Evolutionary conservation across 2,888 invertebrate species (phyloP), one percentile per base, ranked within the genome.

Genomic region (Kuschelorhynchus macadamiae): DNA sequence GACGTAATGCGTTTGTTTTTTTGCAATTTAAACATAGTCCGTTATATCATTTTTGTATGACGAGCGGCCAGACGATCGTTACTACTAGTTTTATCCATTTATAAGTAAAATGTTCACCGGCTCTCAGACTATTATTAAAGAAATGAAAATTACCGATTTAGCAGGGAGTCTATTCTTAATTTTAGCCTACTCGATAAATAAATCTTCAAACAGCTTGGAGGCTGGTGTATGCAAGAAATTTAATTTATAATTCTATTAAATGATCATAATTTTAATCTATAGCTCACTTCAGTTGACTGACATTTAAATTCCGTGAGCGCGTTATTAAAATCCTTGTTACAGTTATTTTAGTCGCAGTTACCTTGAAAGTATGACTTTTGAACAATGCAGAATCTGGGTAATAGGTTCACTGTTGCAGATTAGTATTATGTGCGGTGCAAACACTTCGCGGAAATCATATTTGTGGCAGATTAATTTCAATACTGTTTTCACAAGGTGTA

Each of bases 221-320:
- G 12, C 33, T 16, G 33, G 50, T 16, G 44, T 44, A 46, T 46
- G 53, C 52, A 53, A 42, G 42, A 66, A 53, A 66, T 66, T 66
- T 42, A 66, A 66, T 66, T 66, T 60, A 66, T 66, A 66, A 50
- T 66, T 66, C 66, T 60, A 66, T 66, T 66, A 66, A 66, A 66
- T 25, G 21, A 50, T 41, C 17, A 66, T 66, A 66, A 59, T 66
- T 60, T 32, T 53, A 65, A 65, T 65, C 50, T 60, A 66, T 60
- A n/a, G 32, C 53, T 59, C 17, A 50, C 59, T 47, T 67, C 67
- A 39, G 21, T 67, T 60, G 61, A 67, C 60, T 67, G 67, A 56
- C 61, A 67, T 67, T 67, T 67, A 56, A 67, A 67, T 30, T 61
- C 56, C 67, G 60, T 67, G 60, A 60, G 36, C 50, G 32, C 39